These are phyloP conservation scores for Hyppa rectilinea DNA, from an alignment of 2,888 invertebrate species.

Conservation along the genomic window DNA sequence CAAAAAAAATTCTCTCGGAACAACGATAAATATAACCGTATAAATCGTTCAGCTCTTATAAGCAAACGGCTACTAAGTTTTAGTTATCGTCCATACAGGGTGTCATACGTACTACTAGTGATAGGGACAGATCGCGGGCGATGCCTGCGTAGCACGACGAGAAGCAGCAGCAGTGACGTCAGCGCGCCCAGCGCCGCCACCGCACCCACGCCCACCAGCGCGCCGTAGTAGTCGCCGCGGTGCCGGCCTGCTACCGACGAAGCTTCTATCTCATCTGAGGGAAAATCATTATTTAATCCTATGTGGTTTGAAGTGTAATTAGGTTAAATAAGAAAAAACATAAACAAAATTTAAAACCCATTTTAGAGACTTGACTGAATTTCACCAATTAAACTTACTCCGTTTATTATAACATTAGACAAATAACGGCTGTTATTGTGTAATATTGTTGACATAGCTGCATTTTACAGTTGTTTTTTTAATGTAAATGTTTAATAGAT, in stretches of 20 bases:
- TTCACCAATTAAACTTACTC: no score
- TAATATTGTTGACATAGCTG: no score
- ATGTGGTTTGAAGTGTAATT: background rate
- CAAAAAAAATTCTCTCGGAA: no score
- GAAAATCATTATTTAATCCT: background rate
- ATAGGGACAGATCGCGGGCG: constrained; percentile 89
- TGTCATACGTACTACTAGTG: constrained; percentile 81
- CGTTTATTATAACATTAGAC: no score
- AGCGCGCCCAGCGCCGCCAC: constrained; percentile 96
- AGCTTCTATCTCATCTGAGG: constrained; percentile 85
- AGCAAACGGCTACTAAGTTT: no score
- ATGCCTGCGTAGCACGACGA: constrained; percentile 94
- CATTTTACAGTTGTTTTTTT: no score
- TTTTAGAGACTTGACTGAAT: no score
- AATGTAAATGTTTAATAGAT: no score
- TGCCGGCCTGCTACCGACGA: constrained; percentile 86
- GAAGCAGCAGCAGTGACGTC: constrained; percentile 94
- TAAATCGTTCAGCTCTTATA: no score
- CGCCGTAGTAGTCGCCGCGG: constrained; percentile 95
- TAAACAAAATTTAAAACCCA: background rate
- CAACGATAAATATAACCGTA: no score
- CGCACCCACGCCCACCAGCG: constrained; percentile 96
- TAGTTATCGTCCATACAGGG: background rate
- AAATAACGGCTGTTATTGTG: no score
- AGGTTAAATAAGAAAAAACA: background rate